These are phyloP conservation scores for Benthosema pterotum DNA, from an alignment of 2,797 vertebrate species.

Conservation along the genomic window DNA sequence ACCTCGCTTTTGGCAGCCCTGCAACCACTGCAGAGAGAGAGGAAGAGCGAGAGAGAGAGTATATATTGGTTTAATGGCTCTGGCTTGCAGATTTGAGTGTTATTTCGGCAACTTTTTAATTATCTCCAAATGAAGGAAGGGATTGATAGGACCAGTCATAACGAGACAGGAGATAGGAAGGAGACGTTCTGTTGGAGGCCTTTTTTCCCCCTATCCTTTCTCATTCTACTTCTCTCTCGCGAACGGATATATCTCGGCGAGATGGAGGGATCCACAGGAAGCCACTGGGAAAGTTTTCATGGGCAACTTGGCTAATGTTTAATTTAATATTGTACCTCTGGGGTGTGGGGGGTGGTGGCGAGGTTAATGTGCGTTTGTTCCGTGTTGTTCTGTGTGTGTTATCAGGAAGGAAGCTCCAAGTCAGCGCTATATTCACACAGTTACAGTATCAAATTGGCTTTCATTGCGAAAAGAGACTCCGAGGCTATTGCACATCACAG, in stretches of 20 bases:
- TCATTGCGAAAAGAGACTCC: no score
- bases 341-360: conserved; percentile 13
- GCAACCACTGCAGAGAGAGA: background rate
- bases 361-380: background rate
- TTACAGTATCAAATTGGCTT: no score
- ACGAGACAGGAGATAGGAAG: conserved; percentile 41
- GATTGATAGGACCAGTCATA: conserved; percentile 59
- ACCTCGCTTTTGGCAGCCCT: conserved; percentile 62
- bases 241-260: conserved; percentile 51
- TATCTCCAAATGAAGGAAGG: conserved; percentile 78
- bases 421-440: no score
- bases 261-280: conserved; percentile 54
- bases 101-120: conserved; percentile 78
- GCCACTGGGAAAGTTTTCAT: conserved; percentile 49
- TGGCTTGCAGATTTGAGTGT: conserved; percentile 65
- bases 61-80: conserved; percentile 66
- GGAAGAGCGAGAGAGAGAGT: conserved; percentile 39
- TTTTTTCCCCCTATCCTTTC: conserved; percentile 2
- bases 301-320: conserved; percentile 52
- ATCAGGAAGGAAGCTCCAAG: conserved; percentile 7
- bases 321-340: conserved; percentile 37
- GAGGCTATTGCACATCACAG: no score
- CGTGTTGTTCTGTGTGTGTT: no score
- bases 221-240: conserved; percentile 22
- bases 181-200: conserved; percentile 42